Base-by-base conservation (phyloP, 1,140 invertebrate genomes). In the Solen grandis region DNA sequence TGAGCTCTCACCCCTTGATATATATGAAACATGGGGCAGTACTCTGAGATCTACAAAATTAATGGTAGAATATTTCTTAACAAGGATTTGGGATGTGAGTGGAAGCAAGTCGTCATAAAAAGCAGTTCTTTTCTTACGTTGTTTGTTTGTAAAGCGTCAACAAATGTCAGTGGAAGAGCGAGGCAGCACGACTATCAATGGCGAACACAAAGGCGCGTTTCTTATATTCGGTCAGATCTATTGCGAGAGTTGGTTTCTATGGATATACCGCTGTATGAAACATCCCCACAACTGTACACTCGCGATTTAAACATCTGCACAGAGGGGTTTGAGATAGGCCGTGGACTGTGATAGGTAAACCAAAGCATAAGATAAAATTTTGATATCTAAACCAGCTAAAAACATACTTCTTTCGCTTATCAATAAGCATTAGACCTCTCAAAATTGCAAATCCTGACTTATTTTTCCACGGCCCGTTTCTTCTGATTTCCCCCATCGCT, bases 401-500 rank as follows among this genome's bases (percentile, higher is more conserved):
- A 76, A 63, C 33, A 76, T 63, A 57, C 66, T 66, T 62, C 74
- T 76, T 5, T 29, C 14, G 54, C 74, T 76, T 62, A 76, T 76
- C 50, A 66, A 25, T 22, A 25, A 52, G 60, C 50, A 63, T 76
- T 63, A 76, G 74, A 52, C 33, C 59, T 54, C 60, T 35, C 16
- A 8, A 50, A 66, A 76, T 76, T 55, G 66, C 74, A 76, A 65
- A 76, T 76, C 74, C 74, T 76, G 65, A 52, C 74, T 76, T 76
- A 60, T 76, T 76, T 50, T 35, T 36, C 41, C 62, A 63, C 74
- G 74, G 74, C 33, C 60, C 41, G 74, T 41, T 66, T 25, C 5
- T 38, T 38, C 29, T 63, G 74, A 76, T 76, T 76, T 76, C 74
- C 74, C 62, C 50, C 33, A n/a, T n/a, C 35, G 33, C 74, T 22